phyloP scores from a whole-genome alignment of 2,888 invertebrate species.

The Baronia brevicornis region DNA sequence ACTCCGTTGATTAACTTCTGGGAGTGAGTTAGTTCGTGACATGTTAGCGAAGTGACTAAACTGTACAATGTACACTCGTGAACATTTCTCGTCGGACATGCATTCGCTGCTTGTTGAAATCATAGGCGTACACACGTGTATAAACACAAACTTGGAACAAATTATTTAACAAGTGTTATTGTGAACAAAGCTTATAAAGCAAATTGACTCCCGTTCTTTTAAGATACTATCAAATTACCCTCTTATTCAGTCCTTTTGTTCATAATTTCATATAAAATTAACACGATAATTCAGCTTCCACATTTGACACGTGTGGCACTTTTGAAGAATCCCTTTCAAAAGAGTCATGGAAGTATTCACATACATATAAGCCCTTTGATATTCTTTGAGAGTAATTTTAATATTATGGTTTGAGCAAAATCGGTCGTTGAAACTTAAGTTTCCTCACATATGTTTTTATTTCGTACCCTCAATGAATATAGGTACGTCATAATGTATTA shows the following conservation, averaged over 20 bases:
- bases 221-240: no score
- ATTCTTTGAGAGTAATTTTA: conserved; percentile 11
- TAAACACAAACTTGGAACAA: no score
- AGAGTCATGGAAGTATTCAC: conserved; percentile 13
- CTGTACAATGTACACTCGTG: conserved; percentile 26
- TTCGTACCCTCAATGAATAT: conserved; percentile 2
- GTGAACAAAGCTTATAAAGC: no score
- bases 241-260: no score
- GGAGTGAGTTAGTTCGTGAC: conserved; percentile 44
- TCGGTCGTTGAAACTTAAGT: conserved; percentile 5
- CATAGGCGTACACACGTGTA: no score
- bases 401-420: conserved; percentile 9
- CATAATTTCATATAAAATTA: conserved; percentile 5
- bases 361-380: conserved; percentile 11
- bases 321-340: conserved; percentile 11
- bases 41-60: conserved; percentile 32
- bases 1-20: conserved; percentile 52
- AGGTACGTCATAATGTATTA: background rate
- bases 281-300: conserved; percentile 6
- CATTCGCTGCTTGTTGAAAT: conserved; percentile 2
- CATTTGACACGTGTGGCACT: conserved; percentile 3
- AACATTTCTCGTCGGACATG: conserved; percentile 20
- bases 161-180: no score
- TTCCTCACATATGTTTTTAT: conserved; percentile 1
- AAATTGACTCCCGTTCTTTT: no score